These are phyloP conservation scores for Myiozetetes cayanensis DNA, from an alignment of 2,113 vertebrate species.

Conservation along the genomic window DNA sequence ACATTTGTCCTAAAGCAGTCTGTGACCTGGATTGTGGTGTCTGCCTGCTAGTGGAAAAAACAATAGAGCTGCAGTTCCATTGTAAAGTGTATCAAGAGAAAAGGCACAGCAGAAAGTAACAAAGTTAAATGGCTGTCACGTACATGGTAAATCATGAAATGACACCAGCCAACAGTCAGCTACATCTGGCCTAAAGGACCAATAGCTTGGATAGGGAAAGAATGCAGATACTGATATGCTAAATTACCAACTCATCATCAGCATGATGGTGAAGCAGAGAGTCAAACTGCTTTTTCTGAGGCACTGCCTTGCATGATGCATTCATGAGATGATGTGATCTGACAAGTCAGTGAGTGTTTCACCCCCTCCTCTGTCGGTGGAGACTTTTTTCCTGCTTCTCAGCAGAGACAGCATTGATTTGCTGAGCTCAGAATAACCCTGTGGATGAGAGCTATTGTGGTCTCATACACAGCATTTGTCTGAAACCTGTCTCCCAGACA, in stretches of 20 bases:
- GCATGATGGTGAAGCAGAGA: neutral
- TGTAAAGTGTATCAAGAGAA: neutral
- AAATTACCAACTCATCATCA: neutral
- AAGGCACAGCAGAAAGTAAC: neutral
- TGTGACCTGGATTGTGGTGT: neutral
- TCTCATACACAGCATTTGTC: neutral
- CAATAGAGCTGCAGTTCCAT: neutral
- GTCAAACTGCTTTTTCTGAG: neutral
- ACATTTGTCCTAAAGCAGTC: neutral
- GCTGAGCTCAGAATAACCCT: conserved; percentile 3
- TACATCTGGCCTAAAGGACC: neutral
- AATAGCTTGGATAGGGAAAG: neutral
- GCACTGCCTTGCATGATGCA: neutral
- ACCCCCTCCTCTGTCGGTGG: neutral
- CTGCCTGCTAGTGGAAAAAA: neutral
- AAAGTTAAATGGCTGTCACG: neutral
- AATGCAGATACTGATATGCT: neutral
- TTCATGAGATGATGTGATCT: neutral
- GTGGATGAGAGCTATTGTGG: neutral
- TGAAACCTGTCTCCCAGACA: neutral
- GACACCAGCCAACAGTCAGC: neutral
- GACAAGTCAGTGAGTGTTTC: neutral
- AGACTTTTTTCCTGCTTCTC: neutral
- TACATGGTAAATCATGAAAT: neutral
- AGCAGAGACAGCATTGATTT: neutral